Evolutionary conservation across 2,888 invertebrate species (phyloP), one percentile per base, ranked within the genome.

Genomic region (Siphlonurus alternatus): DNA sequence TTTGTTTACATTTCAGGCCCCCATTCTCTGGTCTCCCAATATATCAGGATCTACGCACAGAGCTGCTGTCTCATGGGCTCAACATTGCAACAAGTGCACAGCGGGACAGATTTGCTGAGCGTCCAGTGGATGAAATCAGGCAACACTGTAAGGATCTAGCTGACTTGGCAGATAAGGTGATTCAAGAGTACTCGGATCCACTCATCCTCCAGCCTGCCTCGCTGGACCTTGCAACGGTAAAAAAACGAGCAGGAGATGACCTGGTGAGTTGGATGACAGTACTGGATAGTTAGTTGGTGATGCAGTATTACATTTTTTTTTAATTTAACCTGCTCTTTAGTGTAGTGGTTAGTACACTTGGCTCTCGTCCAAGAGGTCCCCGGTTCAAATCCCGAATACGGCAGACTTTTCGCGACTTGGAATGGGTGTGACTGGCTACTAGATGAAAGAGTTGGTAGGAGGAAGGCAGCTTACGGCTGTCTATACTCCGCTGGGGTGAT

Each of bases 41-140:
- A 69, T 89, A 89, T 71, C 82, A 82, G 61, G 83, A 85, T 65
- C 82, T 84, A 63, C 84, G 89, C 70, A 81, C 81, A 62, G 83
- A 85, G 71, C 79, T 95, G 70, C 79, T 94, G 69, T 83, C 86
- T 72, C 77, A 89, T 67, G 86, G 92, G 56, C 79, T 94, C 69
- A 89, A 93, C 76, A 87, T 95, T 78, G 92, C 94, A 23, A 89
- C 90, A 5, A 86, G 87, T 71, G 92, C 92, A n/a, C 93, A 93
- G 75, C 80, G 93, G 54, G 95, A 93, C 74, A 84, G 89, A 67
- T 93, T 94, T 77, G 89, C 89, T 0, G 91, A 92, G 72, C 85
- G 86, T 71, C 93, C 93, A 1, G 87, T 92, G 63, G 83, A 87
- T 65, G 86, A 87, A 65, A 86, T 88, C 65, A 80, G 82, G 67